Evolutionary conservation across 2,888 invertebrate genomes (phyloP), one percentile per base, ranked within the genome.

Genomic region (Dasypogon diadema): DNA sequence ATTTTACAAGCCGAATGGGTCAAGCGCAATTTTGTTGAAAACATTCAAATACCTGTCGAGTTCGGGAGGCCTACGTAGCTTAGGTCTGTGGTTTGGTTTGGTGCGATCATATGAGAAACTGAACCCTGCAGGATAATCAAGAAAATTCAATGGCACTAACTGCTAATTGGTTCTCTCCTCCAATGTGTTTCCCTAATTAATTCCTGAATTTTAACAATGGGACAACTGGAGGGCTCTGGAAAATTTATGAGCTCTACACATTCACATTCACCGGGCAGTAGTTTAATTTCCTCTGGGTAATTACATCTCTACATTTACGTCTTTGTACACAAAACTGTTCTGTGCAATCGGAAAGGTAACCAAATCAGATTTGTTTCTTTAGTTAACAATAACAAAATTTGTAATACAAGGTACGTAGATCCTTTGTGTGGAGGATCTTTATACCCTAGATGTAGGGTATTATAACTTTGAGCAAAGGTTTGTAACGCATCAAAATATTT

Each of bases 71-170:
- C 10, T 30, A 5, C 34, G 34, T n/a, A 8, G 42, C 8, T 12
- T 42, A 42, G 42, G 8, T 12, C 42, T 12, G 42, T 42, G 6
- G 42, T 42, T 42, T 3, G 12, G 34, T 30, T 10, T 30, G 34
- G 34, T 30, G 10, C 34, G 34, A 0, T 30, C 10, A 12, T 12
- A 42, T 42, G 42, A 42, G n/a, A 3, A 42, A 42, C 42, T 1
- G 42, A 42, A 12, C 42, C 42, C 42, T 42, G 12, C 6, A 42
- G 6, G 42, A 42, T 42, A 42, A 42, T 42, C n/a, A 12, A 12
- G 42, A 42, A 42, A 42, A 42, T 42, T 42, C 42, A 42, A 42
- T 42, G 42, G n/a, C 42, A 42, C n/a, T 42, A 42, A 42, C 42
- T 42, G 42, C 42, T 42, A 42, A 42, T 42, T 42, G 12, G 42